Base-by-base conservation (phyloP, 1,140 invertebrate species). In the Papilio machaon region DNA sequence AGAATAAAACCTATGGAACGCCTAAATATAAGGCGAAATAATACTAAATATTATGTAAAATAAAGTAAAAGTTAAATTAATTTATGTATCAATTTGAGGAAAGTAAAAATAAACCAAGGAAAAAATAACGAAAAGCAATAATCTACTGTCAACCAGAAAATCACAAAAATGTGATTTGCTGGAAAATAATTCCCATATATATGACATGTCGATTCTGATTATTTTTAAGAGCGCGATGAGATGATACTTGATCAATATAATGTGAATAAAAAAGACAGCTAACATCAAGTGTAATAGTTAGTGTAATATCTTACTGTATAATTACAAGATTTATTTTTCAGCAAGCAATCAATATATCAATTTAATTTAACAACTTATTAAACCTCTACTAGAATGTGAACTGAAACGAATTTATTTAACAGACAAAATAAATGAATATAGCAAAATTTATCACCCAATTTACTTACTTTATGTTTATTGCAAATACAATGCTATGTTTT, bases 401-500 rank as follows among this genome's bases (percentile, higher is more conserved):
- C 7, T 43, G 52, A 17, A 54, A 54, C 52, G 17, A 17, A 54
- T 54, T 17, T 15, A 64, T 64, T 60, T 30, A 30, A 64, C 60
- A 23, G 19, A 49, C 17, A 75, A 75, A 9, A 58, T 17, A 8
- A 38, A 77, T 2, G 52, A 15, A 17, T 60, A 38, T 78, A n/a
- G 17, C 30, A 23, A 79, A 79, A 79, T 67, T 43, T 30, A 46
- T 47, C 77, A 79, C 58, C 52, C 17, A 78, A 35, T 60, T 78
- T 60, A 6, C 35, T 78, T 58, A 58, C 17, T 30, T 78, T 58
- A 58, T 54, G 52, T 52, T 76, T 23, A 52, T 54, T 76, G 49
- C 19, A 47, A 52, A 54, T 10, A 74, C 73, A 74, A 38, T 76
- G 52, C 19, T 19, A 47, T 76, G 77, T 79, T 79, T 79, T 79